Base-by-base conservation (phyloP, 2,888 invertebrate genomes). In the Cantharis rufa region DNA sequence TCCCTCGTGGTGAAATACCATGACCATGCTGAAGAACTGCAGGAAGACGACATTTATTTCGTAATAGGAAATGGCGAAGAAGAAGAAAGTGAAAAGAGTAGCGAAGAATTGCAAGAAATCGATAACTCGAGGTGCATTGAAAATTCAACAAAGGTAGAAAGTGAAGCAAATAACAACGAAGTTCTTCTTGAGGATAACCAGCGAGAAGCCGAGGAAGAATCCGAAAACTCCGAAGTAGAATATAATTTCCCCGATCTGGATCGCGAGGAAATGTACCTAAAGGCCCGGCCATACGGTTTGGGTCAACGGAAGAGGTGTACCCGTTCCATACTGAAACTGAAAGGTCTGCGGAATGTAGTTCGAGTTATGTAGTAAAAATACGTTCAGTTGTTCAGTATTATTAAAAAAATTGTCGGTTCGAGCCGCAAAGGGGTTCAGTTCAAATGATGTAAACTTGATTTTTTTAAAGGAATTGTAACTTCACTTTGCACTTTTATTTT, bases 401-500 rank as follows among this genome's bases (percentile, higher is more conserved):
- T n/a, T n/a, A n/a, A n/a, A n/a, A n/a, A n/a, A n/a, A n/a, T n/a
- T n/a, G n/a, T 18, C 18, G 1, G 18, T 18, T 18, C 18, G 18
- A 18, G 18, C 18, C 18, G 18, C 18, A 18, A 18, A 2, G 18
- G 48, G 13, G 13, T 13, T 4, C n/a, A 7, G 7, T 0, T n/a
- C 7, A 7, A 48, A 48, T n/a, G n/a, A n/a, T 48, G 48, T 48
- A n/a, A n/a, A 48, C n/a, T 48, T n/a, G n/a, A 48, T 48, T 48
- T 48, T n/a, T 48, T 48, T 48, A 7, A 48, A 48, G n/a, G 13
- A 32, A 69, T 32, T 69, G 16, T 9, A 16, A 69, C 18, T 61
- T 71, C 48, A 71, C 61, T 71, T 71, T 62, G 62, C 71, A 71
- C 71, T 71, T 70, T 71, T 62, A 62, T 16, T 71, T 71, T 15